These are phyloP conservation scores for Phasianus colchicus DNA, from an alignment of 2,113 vertebrate genomes.

Conservation along the genomic window DNA sequence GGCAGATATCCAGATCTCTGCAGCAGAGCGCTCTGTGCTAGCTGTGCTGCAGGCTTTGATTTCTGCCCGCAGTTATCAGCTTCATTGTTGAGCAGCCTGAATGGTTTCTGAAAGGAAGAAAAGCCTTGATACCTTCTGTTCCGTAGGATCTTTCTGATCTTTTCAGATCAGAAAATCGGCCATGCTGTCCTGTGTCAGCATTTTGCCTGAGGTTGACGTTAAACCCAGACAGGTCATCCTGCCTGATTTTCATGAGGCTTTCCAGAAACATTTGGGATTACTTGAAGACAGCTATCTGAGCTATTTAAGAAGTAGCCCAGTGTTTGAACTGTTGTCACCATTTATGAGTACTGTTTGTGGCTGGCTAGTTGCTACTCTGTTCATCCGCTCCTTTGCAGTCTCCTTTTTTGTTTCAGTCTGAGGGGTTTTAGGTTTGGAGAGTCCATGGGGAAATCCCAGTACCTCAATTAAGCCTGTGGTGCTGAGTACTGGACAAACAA, in stretches of 20 bases:
- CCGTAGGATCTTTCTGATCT: constrained; percentile 30
- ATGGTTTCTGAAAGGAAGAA: constrained; percentile 31
- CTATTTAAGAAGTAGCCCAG: constrained; percentile 22
- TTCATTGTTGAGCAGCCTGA: background rate
- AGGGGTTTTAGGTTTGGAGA: background rate
- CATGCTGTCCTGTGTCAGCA: constrained; percentile 5
- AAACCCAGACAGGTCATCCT: constrained; percentile 24
- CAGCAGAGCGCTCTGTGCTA: background rate
- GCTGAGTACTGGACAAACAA: background rate
- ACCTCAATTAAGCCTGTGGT: background rate
- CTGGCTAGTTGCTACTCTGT: background rate
- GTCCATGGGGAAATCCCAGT: background rate
- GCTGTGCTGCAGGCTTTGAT: background rate
- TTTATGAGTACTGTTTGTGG: constrained; percentile 8
- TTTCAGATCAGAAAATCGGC: constrained; percentile 35
- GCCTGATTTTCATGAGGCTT: background rate
- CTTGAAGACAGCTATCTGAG: constrained; percentile 8
- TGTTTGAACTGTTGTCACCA: background rate
- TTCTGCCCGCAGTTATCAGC: background rate
- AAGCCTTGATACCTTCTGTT: constrained; percentile 35
- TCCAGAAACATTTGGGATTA: constrained; percentile 33
- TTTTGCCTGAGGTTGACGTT: background rate
- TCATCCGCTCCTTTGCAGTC: background rate
- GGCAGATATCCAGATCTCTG: background rate
- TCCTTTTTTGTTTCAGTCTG: constrained; percentile 1